Percentiles rank a stretch among this genome's conserved stretches.
These are phyloP conservation scores for Bergia puertoricense DNA, from an alignment of 92 coral and sea anemone species.

Conservation along the genomic window DNA sequence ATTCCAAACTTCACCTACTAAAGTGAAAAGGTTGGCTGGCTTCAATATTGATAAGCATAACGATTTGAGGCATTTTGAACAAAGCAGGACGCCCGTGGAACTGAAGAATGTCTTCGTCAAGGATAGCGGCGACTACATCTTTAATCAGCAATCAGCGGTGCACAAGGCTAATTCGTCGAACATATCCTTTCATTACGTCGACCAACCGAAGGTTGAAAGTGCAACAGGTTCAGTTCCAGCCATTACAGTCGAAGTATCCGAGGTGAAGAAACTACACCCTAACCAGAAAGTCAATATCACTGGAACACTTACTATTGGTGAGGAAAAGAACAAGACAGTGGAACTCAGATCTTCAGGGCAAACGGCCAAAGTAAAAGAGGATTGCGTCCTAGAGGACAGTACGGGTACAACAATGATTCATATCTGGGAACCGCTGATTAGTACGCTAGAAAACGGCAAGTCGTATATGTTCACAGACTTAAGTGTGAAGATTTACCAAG, in stretches of 20 bases:
- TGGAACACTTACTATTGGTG: conserved; percentile 40
- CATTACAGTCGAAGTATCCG: conserved; percentile 38
- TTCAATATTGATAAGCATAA: conserved; percentile 43
- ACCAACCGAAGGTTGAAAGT: conserved; percentile 48
- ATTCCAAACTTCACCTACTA: conserved; percentile 51
- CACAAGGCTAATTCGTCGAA: conserved; percentile 34
- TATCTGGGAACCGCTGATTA: conserved; percentile 46
- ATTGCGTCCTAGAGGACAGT: conserved; percentile 43
- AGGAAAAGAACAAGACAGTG: conserved; percentile 30
- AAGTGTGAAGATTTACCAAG: conserved; percentile 47
- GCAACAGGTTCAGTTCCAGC: conserved; percentile 29
- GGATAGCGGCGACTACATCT: conserved; percentile 34
- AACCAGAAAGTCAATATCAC: conserved; percentile 44
- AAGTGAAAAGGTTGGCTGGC: conserved; percentile 47
- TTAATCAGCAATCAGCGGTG: conserved; percentile 46
- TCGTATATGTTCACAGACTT: conserved; percentile 50
- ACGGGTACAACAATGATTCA: conserved; percentile 44
- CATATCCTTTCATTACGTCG: conserved; percentile 35
- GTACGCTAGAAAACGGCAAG: conserved; percentile 40
- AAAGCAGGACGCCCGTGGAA: conserved; percentile 45
- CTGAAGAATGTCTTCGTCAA: conserved; percentile 34
- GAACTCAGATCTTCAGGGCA: conserved; percentile 30
- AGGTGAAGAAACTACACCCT: conserved; percentile 36
- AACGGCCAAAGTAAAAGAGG: conserved; percentile 37
- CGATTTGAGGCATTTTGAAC: conserved; percentile 42